Conservation (phyloP, 1,140 invertebrate species). For the Lepidostoma basale region DNA sequence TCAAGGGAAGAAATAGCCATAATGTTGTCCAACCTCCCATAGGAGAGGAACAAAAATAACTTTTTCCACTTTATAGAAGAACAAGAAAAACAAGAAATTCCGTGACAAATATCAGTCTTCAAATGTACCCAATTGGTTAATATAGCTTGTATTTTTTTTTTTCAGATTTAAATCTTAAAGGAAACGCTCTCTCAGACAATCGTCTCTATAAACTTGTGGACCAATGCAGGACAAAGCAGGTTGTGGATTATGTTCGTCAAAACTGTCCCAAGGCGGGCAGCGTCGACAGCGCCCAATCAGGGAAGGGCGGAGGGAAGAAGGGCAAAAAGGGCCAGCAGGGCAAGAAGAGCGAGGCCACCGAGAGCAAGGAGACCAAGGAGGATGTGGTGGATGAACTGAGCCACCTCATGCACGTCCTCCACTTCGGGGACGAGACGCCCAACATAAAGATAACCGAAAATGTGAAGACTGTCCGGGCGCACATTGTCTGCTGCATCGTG, state of each 20-base stretch:
- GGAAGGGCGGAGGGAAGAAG: constrained; percentile 53
- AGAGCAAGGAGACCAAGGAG: constrained; percentile 48
- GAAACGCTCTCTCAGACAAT: constrained; percentile 75
- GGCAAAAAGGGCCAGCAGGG: constrained; percentile 51
- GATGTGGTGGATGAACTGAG: constrained; percentile 45
- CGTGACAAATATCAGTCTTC: no score
- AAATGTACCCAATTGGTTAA: no score
- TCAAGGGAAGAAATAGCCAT: no score
- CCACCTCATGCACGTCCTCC: constrained; percentile 58
- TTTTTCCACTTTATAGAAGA: no score
- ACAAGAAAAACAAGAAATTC: no score
- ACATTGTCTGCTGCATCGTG: constrained; percentile 76
- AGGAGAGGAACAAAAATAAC: no score
- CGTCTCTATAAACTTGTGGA: constrained; percentile 74
- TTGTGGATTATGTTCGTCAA: constrained; percentile 70
- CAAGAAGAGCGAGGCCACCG: constrained; percentile 30
- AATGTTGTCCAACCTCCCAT: no score
- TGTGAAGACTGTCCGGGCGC: constrained; percentile 68
- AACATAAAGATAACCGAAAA: constrained; percentile 63
- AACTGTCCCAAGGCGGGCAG: constrained; percentile 62
- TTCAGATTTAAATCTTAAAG: constrained; percentile 69
- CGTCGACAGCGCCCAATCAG: constrained; percentile 43
- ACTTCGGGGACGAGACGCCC: constrained; percentile 61
- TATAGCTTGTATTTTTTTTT: no score
- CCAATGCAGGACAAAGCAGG: constrained; percentile 71